These are phyloP conservation scores for Thaumetopoea pityocampa DNA, from an alignment of 1,140 invertebrate species.

Conservation along the genomic window DNA sequence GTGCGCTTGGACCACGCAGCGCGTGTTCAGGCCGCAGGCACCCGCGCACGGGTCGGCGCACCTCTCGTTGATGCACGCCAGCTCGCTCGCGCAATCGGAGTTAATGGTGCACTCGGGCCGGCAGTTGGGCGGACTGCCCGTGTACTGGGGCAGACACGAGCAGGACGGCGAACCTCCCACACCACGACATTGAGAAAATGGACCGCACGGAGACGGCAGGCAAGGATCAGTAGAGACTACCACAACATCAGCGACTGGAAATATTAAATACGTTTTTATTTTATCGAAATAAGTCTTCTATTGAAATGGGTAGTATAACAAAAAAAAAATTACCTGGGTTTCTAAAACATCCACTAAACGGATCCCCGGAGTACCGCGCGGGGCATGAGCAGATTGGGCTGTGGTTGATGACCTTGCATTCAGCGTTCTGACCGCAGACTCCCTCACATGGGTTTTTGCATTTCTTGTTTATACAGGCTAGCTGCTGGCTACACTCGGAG, in stretches of 20 bases:
- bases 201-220: conserved; percentile 83
- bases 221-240: conserved; percentile 77
- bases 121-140: conserved; percentile 85
- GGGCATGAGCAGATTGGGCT: conserved; percentile 76
- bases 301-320: conserved; percentile 22
- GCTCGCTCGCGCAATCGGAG: conserved; percentile 83
- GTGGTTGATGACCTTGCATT: conserved; percentile 77
- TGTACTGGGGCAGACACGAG: conserved; percentile 80
- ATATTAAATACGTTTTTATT: conserved; percentile 15
- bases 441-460: conserved; percentile 78
- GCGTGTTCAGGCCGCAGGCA: conserved; percentile 84
- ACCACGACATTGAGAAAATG: conserved; percentile 83
- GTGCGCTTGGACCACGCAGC: conserved; percentile 85
- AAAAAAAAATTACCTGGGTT: conserved; percentile 36
- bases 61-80: conserved; percentile 84
- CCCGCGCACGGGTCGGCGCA: conserved; percentile 87
- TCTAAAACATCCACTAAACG: conserved; percentile 74
- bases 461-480: conserved; percentile 71
- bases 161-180: conserved; percentile 80
- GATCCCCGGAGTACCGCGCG: conserved; percentile 77
- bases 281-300: too few species aligned
- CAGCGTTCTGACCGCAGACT: conserved; percentile 77
- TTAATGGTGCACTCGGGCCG: conserved; percentile 84
- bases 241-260: conserved; percentile 50
- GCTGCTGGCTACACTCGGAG: conserved; percentile 67